Evolutionary conservation across 2,888 invertebrate species (phyloP), one percentile per base, ranked within the genome.

Genomic region (Ferrisia virgata): DNA sequence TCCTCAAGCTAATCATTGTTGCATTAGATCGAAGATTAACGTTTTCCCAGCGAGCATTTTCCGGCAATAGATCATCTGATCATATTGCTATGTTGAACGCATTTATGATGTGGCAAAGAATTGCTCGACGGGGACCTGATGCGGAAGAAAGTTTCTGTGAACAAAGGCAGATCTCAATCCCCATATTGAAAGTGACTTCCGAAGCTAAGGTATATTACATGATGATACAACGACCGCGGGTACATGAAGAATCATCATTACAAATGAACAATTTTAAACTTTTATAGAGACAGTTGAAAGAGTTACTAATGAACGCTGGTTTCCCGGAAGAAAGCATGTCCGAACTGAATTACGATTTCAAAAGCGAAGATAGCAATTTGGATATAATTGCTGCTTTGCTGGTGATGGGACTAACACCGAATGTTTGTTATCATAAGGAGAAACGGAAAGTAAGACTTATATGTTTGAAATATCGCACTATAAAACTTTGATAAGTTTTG

Each of bases 1-100:
- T 69, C 11, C 3, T 1, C n/a, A n/a, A n/a, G 33, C 5, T 9
- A 39, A 78, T 64, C 22, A 33, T 15, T n/a, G 13, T 25, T 9
- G 6, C 53, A 6, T 18, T 22, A 79, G 43, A n/a, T 76, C 22
- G 72, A 33, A 22, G n/a, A 72, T 28, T 53, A 39, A 18, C 40
- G 1, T 69, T 79, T 43, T 85, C 36, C 86, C 98, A 99, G 89
- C 92, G 95, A 85, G 93, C 94, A 36, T 91, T 99, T 86, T 94
- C 95, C 2, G 98, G 98, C 0, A 93, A 93, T 83, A 91, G 96
- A 78, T 94, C 93, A 87, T 97, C 97, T 4, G 99, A 99, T 89
- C 99, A 99, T 88, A 93, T 98, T 18, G 98, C 98, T 4, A 94
- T 98, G 93, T 90, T 99, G 31, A 95, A 96, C 86, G 98, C 96